These are phyloP conservation scores for Diogma glabrata DNA, from an alignment of 2,888 invertebrate species.

Conservation along the genomic window DNA sequence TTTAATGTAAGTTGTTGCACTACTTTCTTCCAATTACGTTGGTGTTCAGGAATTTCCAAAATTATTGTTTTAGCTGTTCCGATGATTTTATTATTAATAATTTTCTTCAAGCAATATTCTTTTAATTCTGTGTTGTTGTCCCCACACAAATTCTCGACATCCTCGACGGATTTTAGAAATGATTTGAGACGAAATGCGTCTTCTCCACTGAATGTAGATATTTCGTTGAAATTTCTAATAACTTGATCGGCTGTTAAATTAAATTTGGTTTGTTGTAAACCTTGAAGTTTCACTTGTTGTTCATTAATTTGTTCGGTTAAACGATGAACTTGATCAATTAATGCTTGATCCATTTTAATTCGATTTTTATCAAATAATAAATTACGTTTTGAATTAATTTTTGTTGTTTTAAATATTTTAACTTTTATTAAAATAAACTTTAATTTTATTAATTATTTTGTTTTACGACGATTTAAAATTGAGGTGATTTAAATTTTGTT, in stretches of 20 bases:
- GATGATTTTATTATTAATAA: not conserved
- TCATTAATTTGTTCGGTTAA: too few relatives aligned
- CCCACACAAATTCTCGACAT: not conserved
- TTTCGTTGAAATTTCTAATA: not conserved
- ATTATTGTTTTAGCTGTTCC: not conserved
- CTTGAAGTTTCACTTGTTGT: too few relatives aligned
- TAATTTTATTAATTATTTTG: too few relatives aligned
- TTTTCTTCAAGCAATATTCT: not conserved
- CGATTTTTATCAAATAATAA: too few relatives aligned
- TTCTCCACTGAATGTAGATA: not conserved
- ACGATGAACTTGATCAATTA: too few relatives aligned
- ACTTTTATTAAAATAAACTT: too few relatives aligned
- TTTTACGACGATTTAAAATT: too few relatives aligned
- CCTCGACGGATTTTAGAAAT: not conserved
- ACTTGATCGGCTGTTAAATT: not conserved
- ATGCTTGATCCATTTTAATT: too few relatives aligned
- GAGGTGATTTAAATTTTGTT: too few relatives aligned
- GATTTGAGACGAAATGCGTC: not conserved
- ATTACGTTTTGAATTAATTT: too few relatives aligned
- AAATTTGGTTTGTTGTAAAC: not conserved
- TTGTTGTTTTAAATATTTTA: too few relatives aligned
- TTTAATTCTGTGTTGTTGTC: not conserved
- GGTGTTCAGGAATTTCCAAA: not conserved
- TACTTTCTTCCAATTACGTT: not conserved
- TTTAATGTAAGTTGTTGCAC: not conserved